phyloP scores from a whole-genome alignment of 1,140 invertebrate species.

The Dendroctonus ponderosae region DNA sequence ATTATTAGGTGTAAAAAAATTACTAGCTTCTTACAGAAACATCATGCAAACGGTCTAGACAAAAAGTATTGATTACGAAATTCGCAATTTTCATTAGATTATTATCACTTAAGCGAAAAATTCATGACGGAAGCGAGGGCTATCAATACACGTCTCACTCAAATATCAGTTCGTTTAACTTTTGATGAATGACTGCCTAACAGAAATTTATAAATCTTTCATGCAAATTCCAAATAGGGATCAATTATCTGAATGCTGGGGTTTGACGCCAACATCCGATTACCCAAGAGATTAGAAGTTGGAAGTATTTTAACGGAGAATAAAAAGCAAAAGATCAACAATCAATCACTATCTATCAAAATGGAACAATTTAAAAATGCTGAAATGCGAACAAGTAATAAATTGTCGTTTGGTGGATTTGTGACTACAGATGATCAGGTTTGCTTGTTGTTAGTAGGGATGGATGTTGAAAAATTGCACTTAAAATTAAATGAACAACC shows the following conservation, averaged over 20 bases:
- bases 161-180: slow-evolving; percentile 17
- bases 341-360: slow-evolving; percentile 22
- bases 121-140: slow-evolving; percentile 2
- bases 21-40: no score
- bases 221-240: slow-evolving; percentile 17
- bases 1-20: no score
- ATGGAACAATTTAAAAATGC: not conserved
- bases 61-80: no score
- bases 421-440: no score
- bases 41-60: no score
- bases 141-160: slow-evolving; percentile 19
- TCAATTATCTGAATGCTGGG: slow-evolving; percentile 29
- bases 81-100: not conserved
- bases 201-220: slow-evolving; percentile 29
- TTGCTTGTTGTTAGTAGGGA: not conserved
- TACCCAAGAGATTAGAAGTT: slow-evolving; percentile 23
- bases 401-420: not conserved
- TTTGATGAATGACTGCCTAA: slow-evolving; percentile 28
- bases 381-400: not conserved
- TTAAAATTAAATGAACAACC: no score
- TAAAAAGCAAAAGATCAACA: not conserved
- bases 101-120: slow-evolving; percentile 7
- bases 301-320: slow-evolving; percentile 4
- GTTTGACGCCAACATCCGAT: slow-evolving; percentile 16
- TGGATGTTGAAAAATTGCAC: no score